phyloP scores from a whole-genome alignment of 2,888 invertebrate species.

The Bimastos eiseni region DNA sequence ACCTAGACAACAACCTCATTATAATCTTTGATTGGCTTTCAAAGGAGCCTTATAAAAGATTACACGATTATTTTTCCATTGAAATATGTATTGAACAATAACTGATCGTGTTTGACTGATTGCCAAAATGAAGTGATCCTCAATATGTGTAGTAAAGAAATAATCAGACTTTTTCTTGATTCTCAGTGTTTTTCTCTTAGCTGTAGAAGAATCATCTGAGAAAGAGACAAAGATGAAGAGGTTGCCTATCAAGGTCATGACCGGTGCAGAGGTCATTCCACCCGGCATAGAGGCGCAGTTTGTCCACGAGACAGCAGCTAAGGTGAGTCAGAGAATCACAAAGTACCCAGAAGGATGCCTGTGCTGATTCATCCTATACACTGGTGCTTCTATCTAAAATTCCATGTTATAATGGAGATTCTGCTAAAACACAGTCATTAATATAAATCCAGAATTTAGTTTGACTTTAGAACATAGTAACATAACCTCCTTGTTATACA shows the following conservation, averaged over 20 bases:
- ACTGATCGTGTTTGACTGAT: background rate
- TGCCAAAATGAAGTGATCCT: background rate
- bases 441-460: too few species aligned
- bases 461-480: too few species aligned
- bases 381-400: background rate
- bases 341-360: background rate
- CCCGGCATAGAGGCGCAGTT: constrained; percentile 24
- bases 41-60: too few species aligned
- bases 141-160: background rate
- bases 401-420: background rate
- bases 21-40: too few species aligned
- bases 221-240: background rate
- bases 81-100: too few species aligned
- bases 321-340: background rate
- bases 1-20: too few species aligned
- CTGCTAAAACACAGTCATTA: too few species aligned
- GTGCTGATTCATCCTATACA: background rate
- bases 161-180: background rate
- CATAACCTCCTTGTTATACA: background rate
- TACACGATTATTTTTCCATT: too few species aligned
- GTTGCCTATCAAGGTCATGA: background rate
- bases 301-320: background rate
- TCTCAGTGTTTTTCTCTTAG: background rate
- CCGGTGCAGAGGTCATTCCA: constrained; percentile 22
- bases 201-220: background rate